These are phyloP conservation scores for Dolomedes plantarius DNA, from an alignment of 2,888 invertebrate genomes.

Conservation along the genomic window DNA sequence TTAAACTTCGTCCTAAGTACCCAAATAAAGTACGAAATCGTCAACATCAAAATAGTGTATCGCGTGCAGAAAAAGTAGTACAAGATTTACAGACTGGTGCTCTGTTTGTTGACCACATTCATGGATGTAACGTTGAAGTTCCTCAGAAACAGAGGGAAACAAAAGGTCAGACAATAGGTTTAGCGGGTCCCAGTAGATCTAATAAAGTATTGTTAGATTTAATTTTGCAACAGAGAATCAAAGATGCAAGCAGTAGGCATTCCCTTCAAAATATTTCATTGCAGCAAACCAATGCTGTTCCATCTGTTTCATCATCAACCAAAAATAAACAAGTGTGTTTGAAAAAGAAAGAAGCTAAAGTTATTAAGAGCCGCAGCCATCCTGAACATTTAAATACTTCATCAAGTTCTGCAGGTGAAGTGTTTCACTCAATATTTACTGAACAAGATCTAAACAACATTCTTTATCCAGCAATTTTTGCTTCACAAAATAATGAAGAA, in stretches of 20 bases:
- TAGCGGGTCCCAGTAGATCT: slow-evolving; percentile 51
- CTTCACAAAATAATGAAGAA: slow-evolving; percentile 58
- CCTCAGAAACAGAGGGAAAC: slow-evolving; percentile 35
- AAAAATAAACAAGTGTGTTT: slow-evolving; percentile 34
- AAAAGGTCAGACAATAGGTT: slow-evolving; percentile 31
- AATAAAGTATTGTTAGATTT: slow-evolving; percentile 71
- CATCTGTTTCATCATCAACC: slow-evolving; percentile 38
- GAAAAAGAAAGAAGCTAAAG: slow-evolving; percentile 63
- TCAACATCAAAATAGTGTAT: slow-evolving; percentile 75
- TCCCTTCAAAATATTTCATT: slow-evolving; percentile 13
- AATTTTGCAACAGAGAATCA: slow-evolving; percentile 70
- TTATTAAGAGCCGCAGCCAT: slow-evolving; percentile 53
- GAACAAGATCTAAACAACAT: slow-evolving; percentile 75
- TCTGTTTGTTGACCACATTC: slow-evolving; percentile 76
- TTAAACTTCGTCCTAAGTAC: slow-evolving; percentile 76
- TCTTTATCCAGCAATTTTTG: slow-evolving; percentile 74
- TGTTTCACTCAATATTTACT: slow-evolving; percentile 73
- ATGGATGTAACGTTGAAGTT: slow-evolving; percentile 41
- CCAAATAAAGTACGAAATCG: slow-evolving; percentile 75
- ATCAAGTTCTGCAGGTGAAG: slow-evolving; percentile 63
- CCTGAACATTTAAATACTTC: slow-evolving; percentile 62
- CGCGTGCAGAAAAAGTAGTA: slow-evolving; percentile 79
- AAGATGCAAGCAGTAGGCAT: slow-evolving; percentile 52
- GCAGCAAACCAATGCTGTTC: background rate
- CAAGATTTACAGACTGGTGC: slow-evolving; percentile 79